phyloP scores from a whole-genome alignment of 2,888 invertebrate genomes.

The Phlogophora meticulosa region DNA sequence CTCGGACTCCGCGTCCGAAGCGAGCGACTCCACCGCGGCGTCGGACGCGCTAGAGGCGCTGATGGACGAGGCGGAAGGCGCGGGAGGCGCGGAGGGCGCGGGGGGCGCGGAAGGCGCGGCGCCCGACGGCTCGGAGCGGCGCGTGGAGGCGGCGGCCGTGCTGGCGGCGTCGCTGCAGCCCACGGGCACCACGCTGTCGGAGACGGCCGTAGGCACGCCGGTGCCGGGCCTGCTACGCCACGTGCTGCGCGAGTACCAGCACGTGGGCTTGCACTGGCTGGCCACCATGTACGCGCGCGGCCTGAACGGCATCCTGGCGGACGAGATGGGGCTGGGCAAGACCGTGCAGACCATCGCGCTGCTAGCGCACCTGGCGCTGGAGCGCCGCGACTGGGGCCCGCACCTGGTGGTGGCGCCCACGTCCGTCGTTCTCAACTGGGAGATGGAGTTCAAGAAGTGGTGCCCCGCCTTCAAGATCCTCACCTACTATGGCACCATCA shows the following conservation, averaged over 20 bases:
- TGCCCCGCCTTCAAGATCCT: conserved; percentile 99
- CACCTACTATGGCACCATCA: conserved; percentile 99
- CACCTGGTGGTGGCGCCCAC: conserved; percentile 99
- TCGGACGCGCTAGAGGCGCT: conserved; percentile 73
- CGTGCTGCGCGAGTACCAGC: conserved; percentile 98
- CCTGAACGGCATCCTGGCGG: conserved; percentile 98
- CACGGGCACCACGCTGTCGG: conserved; percentile 98
- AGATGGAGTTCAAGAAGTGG: conserved; percentile 99
- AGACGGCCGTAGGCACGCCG: conserved; percentile 97
- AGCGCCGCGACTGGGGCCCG: conserved; percentile 98
- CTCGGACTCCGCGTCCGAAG: conserved; percentile 65
- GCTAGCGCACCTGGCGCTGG: conserved; percentile 98
- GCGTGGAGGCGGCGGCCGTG: conserved; percentile 98
- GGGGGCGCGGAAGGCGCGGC: conserved; percentile 76
- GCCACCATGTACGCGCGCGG: conserved; percentile 98
- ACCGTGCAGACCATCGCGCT: conserved; percentile 99
- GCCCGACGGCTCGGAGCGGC: conserved; percentile 87
- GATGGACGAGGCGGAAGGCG: conserved; percentile 67
- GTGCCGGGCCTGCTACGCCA: conserved; percentile 98
- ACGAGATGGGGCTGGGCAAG: conserved; percentile 99
- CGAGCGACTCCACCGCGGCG: conserved; percentile 66
- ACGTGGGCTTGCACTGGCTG: conserved; percentile 99
- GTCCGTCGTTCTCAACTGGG: conserved; percentile 99
- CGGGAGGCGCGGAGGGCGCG: conserved; percentile 37
- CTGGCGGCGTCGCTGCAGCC: conserved; percentile 99